Base-by-base conservation (phyloP, 2,797 vertebrate genomes). In the Artibeus jamaicensis region DNA sequence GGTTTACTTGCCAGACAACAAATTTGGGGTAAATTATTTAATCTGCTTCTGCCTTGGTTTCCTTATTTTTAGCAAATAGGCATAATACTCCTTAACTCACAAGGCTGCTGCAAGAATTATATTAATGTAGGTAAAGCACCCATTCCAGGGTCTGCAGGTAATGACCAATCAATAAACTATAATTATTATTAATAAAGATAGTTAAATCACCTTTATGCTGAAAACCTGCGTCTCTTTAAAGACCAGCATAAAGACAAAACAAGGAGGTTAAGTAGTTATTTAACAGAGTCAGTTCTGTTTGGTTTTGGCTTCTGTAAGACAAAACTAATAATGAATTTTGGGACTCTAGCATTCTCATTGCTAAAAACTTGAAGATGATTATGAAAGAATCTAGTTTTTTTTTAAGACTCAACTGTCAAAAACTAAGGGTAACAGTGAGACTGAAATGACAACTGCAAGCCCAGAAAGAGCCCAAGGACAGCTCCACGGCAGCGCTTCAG, bases 361-460 rank as follows among this genome's bases (percentile, higher is more conserved):
- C 32, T 94, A 90, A 95, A 94, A 85, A 44, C 26, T 8, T 37
- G 74, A 39, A 91, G 92, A 87, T 32, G 39, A 59, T 44, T 93
- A 44, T 34, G 37, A 92, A 96, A 94, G 44, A 67, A 26, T 82
- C 65, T 79, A 53, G 44, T 42, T 68, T 94, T 82, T 26, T 26
- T 82, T 85, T 44, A 85, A 94, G 62, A 53, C 42, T 86, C 32
- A 73, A 44, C 3, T 82, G 29, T 68, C 39, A 76, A 86, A 57
- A 71, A 37, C 0, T 2, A 82, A 86, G 48, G n/a, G 65, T 59
- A 78, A n/a, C 9, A 34, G 0, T 68, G 34, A 53, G 22, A 76
- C 29, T 26, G 57, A 88, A 32, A 22, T 21, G 5, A 9, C 48
- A 50, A 55, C n/a, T 19, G 73, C 21, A 55, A 70, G 73, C 39